A percentile compares a stretch with the other conserved stretches of the same genome.
Evolutionary conservation across 1,140 invertebrate genomes (phyloP).

Genomic region (fruit fly (Drosophila melanogaster)): DNA sequence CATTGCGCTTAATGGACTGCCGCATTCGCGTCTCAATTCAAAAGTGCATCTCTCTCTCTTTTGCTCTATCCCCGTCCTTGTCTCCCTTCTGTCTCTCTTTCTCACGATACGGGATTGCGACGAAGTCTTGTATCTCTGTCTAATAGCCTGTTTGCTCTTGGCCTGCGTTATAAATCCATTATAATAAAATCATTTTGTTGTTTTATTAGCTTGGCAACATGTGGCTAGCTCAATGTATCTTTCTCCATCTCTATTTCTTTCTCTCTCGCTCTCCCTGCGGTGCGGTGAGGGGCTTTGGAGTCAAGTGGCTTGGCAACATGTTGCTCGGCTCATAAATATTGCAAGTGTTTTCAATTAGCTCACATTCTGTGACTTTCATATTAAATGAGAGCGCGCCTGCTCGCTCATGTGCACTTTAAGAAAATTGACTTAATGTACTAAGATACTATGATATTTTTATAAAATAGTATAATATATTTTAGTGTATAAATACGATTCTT

Average conservation of each 20-base stretch:
- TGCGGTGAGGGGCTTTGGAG: constrained; percentile 10
- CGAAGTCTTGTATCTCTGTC: constrained; percentile 10
- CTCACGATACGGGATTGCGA: not conserved
- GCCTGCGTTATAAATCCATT: constrained; percentile 83
- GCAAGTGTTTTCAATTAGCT: constrained; percentile 84
- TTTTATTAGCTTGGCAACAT: constrained; percentile 83
- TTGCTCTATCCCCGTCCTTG: not conserved
- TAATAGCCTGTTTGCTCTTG: constrained; percentile 71
- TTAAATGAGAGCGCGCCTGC: constrained; percentile 72
- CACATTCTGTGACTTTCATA: constrained; percentile 83
- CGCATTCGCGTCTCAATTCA: constrained; percentile 75
- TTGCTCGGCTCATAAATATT: constrained; percentile 78
- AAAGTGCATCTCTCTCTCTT: constrained; percentile 54
- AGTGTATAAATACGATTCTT: not conserved
- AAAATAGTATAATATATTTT: not conserved
- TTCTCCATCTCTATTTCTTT: not conserved
- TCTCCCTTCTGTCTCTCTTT: constrained; percentile 6
- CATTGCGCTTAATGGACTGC: constrained; percentile 82
- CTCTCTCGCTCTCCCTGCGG: not conserved
- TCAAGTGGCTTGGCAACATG: constrained; percentile 82
- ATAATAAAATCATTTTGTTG: constrained; percentile 84
- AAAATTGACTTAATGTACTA: not conserved
- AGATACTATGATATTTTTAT: too few species aligned
- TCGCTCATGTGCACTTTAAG: constrained; percentile 16
- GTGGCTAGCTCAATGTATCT: constrained; percentile 42